Base-by-base conservation (phyloP, 2,797 vertebrate genomes). In the Nannoperca australis region DNA sequence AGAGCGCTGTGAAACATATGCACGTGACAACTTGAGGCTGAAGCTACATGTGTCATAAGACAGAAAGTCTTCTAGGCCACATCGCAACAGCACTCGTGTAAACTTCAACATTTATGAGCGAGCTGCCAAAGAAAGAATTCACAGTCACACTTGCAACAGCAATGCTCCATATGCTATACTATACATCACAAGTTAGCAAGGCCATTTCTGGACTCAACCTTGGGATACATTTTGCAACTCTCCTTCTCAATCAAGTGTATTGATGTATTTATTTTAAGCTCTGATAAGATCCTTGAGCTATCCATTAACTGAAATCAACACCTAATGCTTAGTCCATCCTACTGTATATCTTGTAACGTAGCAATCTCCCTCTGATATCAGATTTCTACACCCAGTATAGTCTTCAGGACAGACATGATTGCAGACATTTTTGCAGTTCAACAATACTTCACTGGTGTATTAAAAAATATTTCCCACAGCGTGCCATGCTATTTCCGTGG, bases 261-360 rank as follows among this genome's bases (percentile, higher is more conserved):
- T 83, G 90, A 93, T 86, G 61, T 66, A 78, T 86, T 83, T 91
- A 92, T 93, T 93, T 89, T 82, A 85, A 90, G 89, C 82, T 51
- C 62, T 7, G 69, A 87, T 70, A 80, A 67, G 71, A 89, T 85
- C 90, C 78, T 91, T 87, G 87, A 88, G 74, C 50, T 54, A 83
- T 82, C 79, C 45, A 36, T 76, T 76, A 73, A 81, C 85, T 82
- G 80, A 85, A 92, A 91, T 86, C 88, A 87, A 92, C 80, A 76
- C 73, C 47, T 67, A 77, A 88, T 44, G 72, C 70, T 51, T 34
- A 42, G 56, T 68, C 78, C 76, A 64, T 79, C 47, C 58, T 63
- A 63, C 53, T 76, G 70, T 82, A 76, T 77, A 89, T 89, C 86
- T 82, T 85, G 90, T 90, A 89, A 91, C 70, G 78, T 27, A 82